Base-by-base conservation (phyloP, 2,888 invertebrate species). In the Celastrina argiolus region DNA sequence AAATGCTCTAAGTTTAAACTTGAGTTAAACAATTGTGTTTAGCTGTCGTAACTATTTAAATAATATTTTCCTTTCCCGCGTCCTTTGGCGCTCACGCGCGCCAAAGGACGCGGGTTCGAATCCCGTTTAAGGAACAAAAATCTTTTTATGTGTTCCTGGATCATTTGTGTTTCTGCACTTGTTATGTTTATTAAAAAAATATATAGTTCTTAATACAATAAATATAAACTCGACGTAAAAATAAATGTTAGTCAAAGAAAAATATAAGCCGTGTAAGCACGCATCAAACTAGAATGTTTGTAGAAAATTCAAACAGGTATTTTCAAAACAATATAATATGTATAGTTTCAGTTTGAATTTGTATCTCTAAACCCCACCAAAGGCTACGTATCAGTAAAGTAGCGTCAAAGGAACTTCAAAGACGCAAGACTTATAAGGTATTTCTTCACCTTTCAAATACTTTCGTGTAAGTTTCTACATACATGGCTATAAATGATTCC, bases 361-460 rank as follows among this genome's bases (percentile, higher is more conserved):
- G 51, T 51, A 51, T 51, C 22, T 36, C 36, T 12, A 12, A 45
- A 45, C 18, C 45, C 18, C n/a, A 31, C 58, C 22, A 51, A 58
- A 31, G 31, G 7, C 26, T 56, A 56, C 56, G n/a, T 58, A 58
- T 58, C 58, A 58, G 28, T 31, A 58, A 31, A 28, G 28, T 56
- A 56, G 56, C 58, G 31, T 58, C 31, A 58, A 51, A 51, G 51
- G 22, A 26, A 31, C 58, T 31, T 31, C 31, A 31, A 58, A 58
- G 28, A 31, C 51, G 31, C 58, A 14, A 58, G 58, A 14, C 61
- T 36, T 39, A 59, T 34, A 59, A 34, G 61, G 61, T 36, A 22
- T 61, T 61, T 59, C 34, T 18, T 61, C 36, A 61, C 14, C 36
- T 61, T 61, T 61, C 36, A 39, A 61, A 39, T 61, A 39, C 61